These are phyloP conservation scores for Lophotriccus pileatus DNA, from an alignment of 2,797 vertebrate genomes.

Conservation along the genomic window DNA sequence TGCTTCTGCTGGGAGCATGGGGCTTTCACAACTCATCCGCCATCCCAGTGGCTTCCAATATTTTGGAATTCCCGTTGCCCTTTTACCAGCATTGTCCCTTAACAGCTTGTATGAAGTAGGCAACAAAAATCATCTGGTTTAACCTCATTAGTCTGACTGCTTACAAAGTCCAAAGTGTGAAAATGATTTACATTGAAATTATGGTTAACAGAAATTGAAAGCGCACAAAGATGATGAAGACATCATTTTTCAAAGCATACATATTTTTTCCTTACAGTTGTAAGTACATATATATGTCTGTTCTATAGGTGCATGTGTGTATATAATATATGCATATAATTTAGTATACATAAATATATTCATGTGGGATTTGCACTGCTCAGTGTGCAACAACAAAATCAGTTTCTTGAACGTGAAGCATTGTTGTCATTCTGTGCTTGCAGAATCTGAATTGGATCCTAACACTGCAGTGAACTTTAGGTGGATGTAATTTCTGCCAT, in stretches of 20 bases:
- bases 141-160: not conserved
- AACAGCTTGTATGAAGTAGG: not conserved
- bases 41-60: not conserved
- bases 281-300: not conserved
- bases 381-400: not conserved
- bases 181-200: not conserved
- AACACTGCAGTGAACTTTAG: not conserved
- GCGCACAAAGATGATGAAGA: not conserved
- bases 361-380: not conserved
- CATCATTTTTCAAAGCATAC: not conserved
- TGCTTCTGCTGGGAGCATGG: not conserved
- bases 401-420: fast-evolving
- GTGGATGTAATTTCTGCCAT: not conserved
- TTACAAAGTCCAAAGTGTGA: not conserved
- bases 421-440: not conserved
- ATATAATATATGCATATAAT: not conserved
- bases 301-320: not conserved
- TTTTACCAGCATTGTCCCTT: not conserved
- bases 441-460: not conserved
- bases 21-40: not conserved
- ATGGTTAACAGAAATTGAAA: not conserved
- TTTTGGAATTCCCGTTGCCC: not conserved
- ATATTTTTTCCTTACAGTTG: not conserved
- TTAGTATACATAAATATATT: not conserved
- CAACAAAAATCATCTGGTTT: not conserved